These are phyloP conservation scores for Calypte anna DNA, from an alignment of 2,113 vertebrate species.

Conservation along the genomic window DNA sequence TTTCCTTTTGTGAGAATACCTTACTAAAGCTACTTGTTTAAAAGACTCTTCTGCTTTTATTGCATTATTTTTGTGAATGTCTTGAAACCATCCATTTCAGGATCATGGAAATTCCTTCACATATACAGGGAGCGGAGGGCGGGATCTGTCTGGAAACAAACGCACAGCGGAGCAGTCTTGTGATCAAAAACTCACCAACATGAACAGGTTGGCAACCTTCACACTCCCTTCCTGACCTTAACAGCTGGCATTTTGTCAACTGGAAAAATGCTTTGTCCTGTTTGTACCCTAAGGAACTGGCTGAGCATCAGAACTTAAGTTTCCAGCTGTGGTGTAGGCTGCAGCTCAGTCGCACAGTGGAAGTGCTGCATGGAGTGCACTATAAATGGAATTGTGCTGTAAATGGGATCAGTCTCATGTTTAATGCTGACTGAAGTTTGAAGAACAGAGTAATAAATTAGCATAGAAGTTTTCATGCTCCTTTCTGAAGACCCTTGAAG, in stretches of 20 bases:
- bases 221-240: fast-evolving
- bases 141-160: constrained; percentile 97
- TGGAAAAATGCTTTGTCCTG: too few relatives aligned
- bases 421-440: background rate
- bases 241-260: background rate
- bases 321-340: background rate
- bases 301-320: too few relatives aligned
- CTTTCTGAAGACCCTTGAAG: background rate
- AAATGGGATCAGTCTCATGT: fast-evolving
- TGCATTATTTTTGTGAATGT: background rate
- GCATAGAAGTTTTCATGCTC: background rate
- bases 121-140: constrained; percentile 94
- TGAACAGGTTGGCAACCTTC: constrained; percentile 84
- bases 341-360: fast-evolving
- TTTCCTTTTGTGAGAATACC: background rate
- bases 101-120: constrained; percentile 97
- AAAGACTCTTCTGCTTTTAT: background rate
- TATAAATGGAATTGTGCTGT: background rate
- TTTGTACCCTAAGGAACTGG: too few relatives aligned
- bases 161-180: constrained; percentile 96
- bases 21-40: background rate
- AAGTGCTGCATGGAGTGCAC: background rate
- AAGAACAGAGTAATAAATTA: background rate
- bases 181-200: constrained; percentile 97
- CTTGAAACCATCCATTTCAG: constrained; percentile 63